These are phyloP conservation scores for Anabas testudineus DNA, from an alignment of 2,797 vertebrate species.

Conservation along the genomic window DNA sequence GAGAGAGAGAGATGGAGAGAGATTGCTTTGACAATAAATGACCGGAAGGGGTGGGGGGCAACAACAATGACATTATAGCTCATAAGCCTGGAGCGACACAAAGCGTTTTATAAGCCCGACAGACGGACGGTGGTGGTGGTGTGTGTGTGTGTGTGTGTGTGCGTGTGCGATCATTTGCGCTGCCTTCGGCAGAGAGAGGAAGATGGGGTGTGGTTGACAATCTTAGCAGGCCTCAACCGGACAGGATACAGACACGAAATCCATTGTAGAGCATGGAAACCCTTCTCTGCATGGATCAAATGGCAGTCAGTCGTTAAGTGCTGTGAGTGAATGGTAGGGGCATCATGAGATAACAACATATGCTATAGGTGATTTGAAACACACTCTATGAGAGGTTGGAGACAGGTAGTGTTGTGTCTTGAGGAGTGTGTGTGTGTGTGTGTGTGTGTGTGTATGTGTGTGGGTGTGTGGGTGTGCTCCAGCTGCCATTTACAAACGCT, in stretches of 20 bases:
- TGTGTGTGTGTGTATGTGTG: slow-evolving; percentile 15
- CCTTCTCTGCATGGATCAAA: neutral
- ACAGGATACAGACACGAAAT: slow-evolving; percentile 10
- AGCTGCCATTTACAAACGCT: slow-evolving; percentile 21
- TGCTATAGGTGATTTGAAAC: slow-evolving; percentile 2
- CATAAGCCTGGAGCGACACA: slow-evolving; percentile 31
- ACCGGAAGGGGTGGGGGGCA: slow-evolving; percentile 24
- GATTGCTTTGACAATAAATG: neutral
- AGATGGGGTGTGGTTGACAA: slow-evolving; percentile 79
- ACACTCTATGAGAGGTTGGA: neutral
- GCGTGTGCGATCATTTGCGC: slow-evolving; percentile 20
- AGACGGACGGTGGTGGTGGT: slow-evolving; percentile 34
- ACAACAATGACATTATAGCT: slow-evolving; percentile 56
- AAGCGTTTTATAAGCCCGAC: slow-evolving; percentile 25
- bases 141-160: slow-evolving; percentile 2
- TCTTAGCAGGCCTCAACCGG: slow-evolving; percentile 57
- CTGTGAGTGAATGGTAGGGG: neutral
- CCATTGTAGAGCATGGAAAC: neutral
- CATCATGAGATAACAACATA: neutral
- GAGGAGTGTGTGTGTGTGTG: neutral
- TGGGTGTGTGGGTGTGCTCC: slow-evolving; percentile 17
- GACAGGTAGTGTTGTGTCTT: neutral
- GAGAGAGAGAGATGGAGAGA: neutral
- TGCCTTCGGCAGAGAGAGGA: slow-evolving; percentile 33
- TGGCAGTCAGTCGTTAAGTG: neutral